Evolutionary conservation across 1,140 invertebrate genomes (phyloP).

Genomic region (Plutomurus gul): DNA sequence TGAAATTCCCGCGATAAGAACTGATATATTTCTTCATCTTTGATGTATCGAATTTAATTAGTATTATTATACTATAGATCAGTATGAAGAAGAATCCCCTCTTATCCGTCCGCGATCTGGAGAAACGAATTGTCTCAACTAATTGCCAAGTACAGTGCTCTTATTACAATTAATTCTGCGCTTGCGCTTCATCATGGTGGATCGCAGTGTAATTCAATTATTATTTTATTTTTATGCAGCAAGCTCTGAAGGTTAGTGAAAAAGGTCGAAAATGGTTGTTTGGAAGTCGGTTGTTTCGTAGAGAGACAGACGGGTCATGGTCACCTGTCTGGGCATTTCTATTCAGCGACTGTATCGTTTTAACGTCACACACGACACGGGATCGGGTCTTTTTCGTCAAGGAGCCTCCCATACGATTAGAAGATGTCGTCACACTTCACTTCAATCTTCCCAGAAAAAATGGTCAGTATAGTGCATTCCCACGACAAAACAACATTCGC

Average conservation of each 20-base stretch:
- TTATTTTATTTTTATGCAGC: conserved; percentile 27
- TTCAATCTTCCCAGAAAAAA: conserved; percentile 51
- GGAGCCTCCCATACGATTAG: conserved; percentile 46
- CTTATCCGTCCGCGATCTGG: conserved; percentile 51
- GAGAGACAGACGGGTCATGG: conserved; percentile 49
- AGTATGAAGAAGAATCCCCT: conserved; percentile 53
- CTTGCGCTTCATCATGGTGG: neutral
- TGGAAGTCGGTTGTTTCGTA: conserved; percentile 47
- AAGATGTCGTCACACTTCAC: conserved; percentile 53
- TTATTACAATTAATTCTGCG: no score
- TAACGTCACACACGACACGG: conserved; percentile 49
- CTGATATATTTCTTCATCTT: no score
- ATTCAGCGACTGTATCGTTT: conserved; percentile 50
- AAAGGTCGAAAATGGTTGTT: conserved; percentile 52
- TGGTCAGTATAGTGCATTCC: conserved; percentile 32
- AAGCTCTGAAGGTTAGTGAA: conserved; percentile 48
- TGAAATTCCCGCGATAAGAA: no score
- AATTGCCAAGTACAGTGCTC: conserved; percentile 51
- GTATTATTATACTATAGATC: no score
- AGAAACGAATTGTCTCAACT: conserved; percentile 50
- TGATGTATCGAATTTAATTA: no score
- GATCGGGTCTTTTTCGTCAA: conserved; percentile 53
- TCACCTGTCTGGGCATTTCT: conserved; percentile 53
- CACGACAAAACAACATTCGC: no score
- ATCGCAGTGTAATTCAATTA: neutral